Evolutionary conservation across 2,113 vertebrate species (phyloP).

Genomic region (Engystomops pustulosus): DNA sequence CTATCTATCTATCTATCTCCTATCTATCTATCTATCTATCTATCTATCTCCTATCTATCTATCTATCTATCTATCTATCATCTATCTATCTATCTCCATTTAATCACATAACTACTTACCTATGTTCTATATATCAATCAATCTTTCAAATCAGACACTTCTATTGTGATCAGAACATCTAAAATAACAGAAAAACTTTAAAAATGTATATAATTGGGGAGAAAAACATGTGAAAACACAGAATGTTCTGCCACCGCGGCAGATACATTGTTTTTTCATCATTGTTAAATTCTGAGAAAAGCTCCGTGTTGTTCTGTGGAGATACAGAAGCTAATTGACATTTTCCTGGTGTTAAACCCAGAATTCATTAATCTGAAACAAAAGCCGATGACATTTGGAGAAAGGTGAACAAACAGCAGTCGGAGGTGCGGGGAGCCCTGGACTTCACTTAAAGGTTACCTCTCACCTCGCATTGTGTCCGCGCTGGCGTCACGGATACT

Average conservation of each 20-base stretch:
- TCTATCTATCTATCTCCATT: conserved; percentile 21
- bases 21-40: no score
- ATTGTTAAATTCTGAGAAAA: not conserved
- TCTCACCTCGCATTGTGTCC: conserved; percentile 4
- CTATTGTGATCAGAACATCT: not conserved
- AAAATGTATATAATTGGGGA: no score
- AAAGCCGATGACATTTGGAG: conserved; percentile 42
- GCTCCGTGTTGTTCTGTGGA: not conserved
- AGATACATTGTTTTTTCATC: not conserved
- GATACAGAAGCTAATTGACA: conserved; percentile 50
- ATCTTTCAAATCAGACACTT: not conserved
- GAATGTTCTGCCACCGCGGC: not conserved
- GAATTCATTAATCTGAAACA: conserved; percentile 44
- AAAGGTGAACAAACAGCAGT: conserved; percentile 45
- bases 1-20: no score
- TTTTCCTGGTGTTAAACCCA: conserved; percentile 40
- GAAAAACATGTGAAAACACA: not conserved
- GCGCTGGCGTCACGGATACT: not conserved
- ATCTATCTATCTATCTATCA: not conserved
- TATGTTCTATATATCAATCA: not conserved
- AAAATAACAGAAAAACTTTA: not conserved
- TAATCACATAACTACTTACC: no score
- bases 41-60: no score
- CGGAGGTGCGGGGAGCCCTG: not conserved
- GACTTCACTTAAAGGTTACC: conserved; percentile 33